Evolutionary conservation across 2,113 vertebrate genomes (phyloP).

Genomic region (Melanerpes formicivorus): DNA sequence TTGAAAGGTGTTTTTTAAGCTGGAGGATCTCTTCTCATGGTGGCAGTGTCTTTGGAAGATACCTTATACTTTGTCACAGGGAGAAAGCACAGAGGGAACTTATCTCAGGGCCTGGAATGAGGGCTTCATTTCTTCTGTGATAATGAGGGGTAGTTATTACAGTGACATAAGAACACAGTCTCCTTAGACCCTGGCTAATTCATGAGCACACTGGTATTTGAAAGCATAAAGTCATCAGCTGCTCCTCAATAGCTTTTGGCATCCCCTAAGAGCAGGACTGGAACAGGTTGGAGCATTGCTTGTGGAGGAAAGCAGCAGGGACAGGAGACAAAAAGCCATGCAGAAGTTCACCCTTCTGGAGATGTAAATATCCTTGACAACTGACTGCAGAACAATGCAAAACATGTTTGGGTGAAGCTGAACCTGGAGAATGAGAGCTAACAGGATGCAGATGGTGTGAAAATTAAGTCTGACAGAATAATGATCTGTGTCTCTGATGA

Average conservation of each 20-base stretch:
- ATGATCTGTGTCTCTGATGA: slow-evolving; percentile 10
- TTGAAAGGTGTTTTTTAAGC: not conserved
- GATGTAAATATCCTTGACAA: slow-evolving; percentile 25
- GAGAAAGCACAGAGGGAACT: not conserved
- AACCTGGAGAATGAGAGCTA: slow-evolving; percentile 27
- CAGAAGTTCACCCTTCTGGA: not conserved
- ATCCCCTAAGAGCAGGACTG: not conserved
- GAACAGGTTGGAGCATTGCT: not conserved
- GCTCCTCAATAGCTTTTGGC: not conserved
- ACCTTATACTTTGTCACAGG: not conserved
- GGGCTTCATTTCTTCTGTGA: not conserved
- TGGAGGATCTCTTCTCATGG: not conserved
- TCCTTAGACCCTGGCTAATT: not conserved
- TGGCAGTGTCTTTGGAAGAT: not conserved
- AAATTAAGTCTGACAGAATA: slow-evolving; percentile 27
- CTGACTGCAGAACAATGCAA: slow-evolving; percentile 1
- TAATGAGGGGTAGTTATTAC: not conserved
- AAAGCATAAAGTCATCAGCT: not conserved
- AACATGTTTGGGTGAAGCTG: slow-evolving; percentile 3
- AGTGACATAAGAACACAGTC: not conserved
- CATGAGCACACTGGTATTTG: not conserved
- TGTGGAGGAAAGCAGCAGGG: not conserved
- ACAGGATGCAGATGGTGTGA: slow-evolving; percentile 61
- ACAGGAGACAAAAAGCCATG: not conserved
- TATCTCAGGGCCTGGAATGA: not conserved